A percentile compares a stretch with the other conserved stretches of the same genome.
Conservation (phyloP, 2,797 vertebrate species). For the Helicolenus hilgendorfi region DNA sequence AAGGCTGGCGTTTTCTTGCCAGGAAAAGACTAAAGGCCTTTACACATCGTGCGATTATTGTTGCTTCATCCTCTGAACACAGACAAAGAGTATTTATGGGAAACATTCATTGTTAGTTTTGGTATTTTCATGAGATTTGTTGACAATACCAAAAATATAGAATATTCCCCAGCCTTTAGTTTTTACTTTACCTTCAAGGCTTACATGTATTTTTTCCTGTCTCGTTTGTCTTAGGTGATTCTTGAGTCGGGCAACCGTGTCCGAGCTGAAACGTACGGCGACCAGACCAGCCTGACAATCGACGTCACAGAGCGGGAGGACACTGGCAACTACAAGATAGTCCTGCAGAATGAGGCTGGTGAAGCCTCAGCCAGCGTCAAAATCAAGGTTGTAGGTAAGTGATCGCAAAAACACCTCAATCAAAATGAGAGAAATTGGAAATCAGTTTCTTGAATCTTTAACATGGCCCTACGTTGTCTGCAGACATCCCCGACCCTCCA, state of each 20-base stretch:
- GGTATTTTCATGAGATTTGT: not conserved
- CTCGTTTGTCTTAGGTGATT: slow-evolving; percentile 89
- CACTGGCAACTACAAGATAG: slow-evolving; percentile 95
- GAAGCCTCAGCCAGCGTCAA: slow-evolving; percentile 95
- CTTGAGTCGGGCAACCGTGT: slow-evolving; percentile 94
- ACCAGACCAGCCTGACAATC: slow-evolving; percentile 96
- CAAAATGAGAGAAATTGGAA: not conserved
- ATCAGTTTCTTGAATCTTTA: not conserved
- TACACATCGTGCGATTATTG: too few species aligned
- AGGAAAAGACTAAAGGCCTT: not conserved
- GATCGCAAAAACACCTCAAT: not conserved
- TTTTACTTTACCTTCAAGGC: not conserved
- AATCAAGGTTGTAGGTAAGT: slow-evolving; percentile 98
- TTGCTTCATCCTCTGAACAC: too few species aligned
- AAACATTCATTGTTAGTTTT: not conserved
- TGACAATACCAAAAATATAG: not conserved
- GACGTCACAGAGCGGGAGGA: slow-evolving; percentile 96
- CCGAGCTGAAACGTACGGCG: slow-evolving; percentile 93
- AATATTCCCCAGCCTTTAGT: not conserved
- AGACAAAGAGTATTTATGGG: too few species aligned
- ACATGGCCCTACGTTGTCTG: not conserved
- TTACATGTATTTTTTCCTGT: not conserved
- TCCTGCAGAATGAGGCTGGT: slow-evolving; percentile 97
- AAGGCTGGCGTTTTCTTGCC: not conserved
- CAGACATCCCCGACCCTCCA: slow-evolving; percentile 97